Conservation (phyloP, 2,888 invertebrate species). For the Aphrophora alni region DNA sequence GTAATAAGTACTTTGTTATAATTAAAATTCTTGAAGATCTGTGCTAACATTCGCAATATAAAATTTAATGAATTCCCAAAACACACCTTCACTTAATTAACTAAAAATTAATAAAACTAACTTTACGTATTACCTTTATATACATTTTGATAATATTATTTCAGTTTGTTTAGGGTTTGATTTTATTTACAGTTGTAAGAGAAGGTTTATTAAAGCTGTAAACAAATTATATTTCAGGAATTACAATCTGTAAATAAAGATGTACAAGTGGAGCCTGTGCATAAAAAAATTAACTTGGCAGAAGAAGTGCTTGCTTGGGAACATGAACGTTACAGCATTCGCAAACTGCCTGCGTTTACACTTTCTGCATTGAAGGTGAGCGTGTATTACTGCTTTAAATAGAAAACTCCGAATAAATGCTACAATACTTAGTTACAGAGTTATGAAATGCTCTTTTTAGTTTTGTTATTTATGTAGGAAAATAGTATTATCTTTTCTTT, state of each 20-base stretch:
- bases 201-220: not conserved
- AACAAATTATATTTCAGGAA: conserved; percentile 60
- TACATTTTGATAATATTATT: too few species aligned
- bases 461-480: not conserved
- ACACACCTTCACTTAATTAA: too few species aligned
- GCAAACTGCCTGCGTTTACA: conserved; percentile 90
- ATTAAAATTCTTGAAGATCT: too few species aligned
- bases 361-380: conserved; percentile 74
- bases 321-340: conserved; percentile 94
- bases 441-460: too few species aligned
- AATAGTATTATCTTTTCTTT: too few species aligned
- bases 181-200: too few species aligned
- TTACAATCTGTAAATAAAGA: conserved; percentile 57
- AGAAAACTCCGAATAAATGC: not conserved
- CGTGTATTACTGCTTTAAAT: not conserved
- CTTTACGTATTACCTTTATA: too few species aligned
- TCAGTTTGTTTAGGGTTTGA: too few species aligned
- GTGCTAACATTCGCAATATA: too few species aligned
- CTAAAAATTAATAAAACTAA: too few species aligned
- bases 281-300: conserved; percentile 97
- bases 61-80: too few species aligned
- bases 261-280: conserved; percentile 68
- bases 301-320: conserved; percentile 95
- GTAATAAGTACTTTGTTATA: too few species aligned
- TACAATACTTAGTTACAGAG: not conserved